Evolutionary conservation across 2,888 invertebrate genomes (phyloP), one percentile per base, ranked within the genome.

Genomic region (Pegoplata infirma): DNA sequence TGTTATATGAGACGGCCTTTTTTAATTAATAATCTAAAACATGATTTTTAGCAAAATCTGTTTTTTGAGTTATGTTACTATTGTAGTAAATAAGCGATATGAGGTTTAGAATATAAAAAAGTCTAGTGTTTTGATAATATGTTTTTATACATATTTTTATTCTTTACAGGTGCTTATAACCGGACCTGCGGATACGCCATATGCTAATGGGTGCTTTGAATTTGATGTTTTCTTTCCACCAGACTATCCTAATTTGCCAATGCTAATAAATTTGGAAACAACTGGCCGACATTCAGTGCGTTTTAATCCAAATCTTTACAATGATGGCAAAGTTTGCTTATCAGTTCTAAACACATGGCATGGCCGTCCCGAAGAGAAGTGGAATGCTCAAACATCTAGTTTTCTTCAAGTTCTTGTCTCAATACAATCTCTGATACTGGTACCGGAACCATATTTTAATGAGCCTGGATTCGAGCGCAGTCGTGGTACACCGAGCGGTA

Each of bases 321-420:
- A 96, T 91, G 97, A 98, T 90, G 98, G 98, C 81, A 98, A 98
- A 92, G 96, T 95, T 77, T 98, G 98, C 89, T 93, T 98, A 87
- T 97, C 97, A 82, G 96, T 98, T 81, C 91, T 98, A 82, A 98
- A 98, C 90, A 98, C 98, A 2, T 98, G 98, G 98, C 97, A 98
- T 89, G 98, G 98, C 6, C 91, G 97, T 66, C 98, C 98, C 21
- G 98, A 98, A 90, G 98, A 98, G 90, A 97, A 97, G 89, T 98
- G 98, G 98, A 98, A 97, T 90, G 95, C 97, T 79, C 96, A 97
- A 89, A 98, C 97, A 0, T 97, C 97, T 51, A 97, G 97, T 89
- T 97, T 98, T 87, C 91, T 98, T 78, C 95, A 95, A 91, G 97
- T 97, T 80, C 91, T 97, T 86, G 97, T 97, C 46, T 97, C 97